Base-by-base conservation (phyloP, 2,888 invertebrate species). In the Andrena hattorfiana region DNA sequence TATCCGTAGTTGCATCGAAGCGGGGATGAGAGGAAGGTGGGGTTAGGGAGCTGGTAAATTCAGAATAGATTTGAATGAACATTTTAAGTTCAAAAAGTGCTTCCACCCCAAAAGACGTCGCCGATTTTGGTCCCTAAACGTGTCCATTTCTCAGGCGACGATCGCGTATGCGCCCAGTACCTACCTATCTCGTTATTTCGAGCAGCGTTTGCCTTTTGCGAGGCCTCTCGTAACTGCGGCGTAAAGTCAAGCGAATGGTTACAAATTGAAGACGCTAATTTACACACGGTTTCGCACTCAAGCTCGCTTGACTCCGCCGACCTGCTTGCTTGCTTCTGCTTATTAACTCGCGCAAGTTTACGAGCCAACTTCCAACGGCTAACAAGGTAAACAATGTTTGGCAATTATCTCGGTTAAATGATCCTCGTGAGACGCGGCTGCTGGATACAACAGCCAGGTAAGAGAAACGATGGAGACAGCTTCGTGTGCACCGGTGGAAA, bases 341-440 rank as follows among this genome's bases (percentile, higher is more conserved):
- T 93, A 93, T 93, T 92, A 93, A 93, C 92, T 89, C 87, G 88
- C 88, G 85, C 91, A 90, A 92, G 92, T 92, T 93, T 91, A 88
- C 90, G 89, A 90, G 88, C 89, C 85, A 85, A 88, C 90, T 90
- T 91, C 89, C 89, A 84, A 85, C 87, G 88, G 86, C 92, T 94
- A 93, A 93, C 93, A 92, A 93, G 93, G 91, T 92, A 92, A 93
- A 93, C 93, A 93, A 93, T 93, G 93, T 93, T 93, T 91, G 93
- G 93, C 91, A 94, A 94, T 94, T 93, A 94, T 93, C 87, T 89
- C 86, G 89, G 91, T 92, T 91, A 91, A 92, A 92, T 91, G 92
- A 92, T 92, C 90, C 89, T 87, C 88, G 78, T 80, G 88, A 90
- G 89, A 90, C 81, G 74, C 80, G 76, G 67, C 71, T 83, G 80